Conservation (phyloP, 2,113 vertebrate species). For the Lagopus leucura region DNA sequence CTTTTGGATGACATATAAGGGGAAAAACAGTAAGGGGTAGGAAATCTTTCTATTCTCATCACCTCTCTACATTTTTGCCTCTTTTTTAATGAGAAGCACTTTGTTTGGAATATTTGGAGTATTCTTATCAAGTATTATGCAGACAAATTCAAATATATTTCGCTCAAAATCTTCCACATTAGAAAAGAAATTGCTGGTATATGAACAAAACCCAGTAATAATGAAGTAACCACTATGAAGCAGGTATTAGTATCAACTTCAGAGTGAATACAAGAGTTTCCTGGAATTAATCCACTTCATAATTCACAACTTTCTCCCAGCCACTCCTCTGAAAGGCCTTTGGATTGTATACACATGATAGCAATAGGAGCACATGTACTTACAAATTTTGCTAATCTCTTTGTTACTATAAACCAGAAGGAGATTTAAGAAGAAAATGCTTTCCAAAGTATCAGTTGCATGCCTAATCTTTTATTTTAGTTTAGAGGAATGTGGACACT, state of each 20-base stretch:
- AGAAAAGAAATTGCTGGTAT: not conserved
- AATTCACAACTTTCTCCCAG: slow-evolving; percentile 35
- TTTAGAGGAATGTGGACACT: slow-evolving; percentile 29
- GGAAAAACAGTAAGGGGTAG: not conserved
- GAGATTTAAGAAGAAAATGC: slow-evolving; percentile 43
- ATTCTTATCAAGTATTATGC: slow-evolving; percentile 1
- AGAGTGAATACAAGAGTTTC: slow-evolving; percentile 13
- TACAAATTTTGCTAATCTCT: slow-evolving; percentile 23
- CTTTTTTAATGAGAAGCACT: not conserved
- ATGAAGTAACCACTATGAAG: slow-evolving; percentile 38
- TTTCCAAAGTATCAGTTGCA: slow-evolving; percentile 35
- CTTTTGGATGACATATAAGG: not conserved
- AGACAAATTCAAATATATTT: not conserved
- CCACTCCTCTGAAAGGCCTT: slow-evolving; percentile 14
- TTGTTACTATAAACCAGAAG: slow-evolving; percentile 25
- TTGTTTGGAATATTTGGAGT: not conserved
- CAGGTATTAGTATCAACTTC: not conserved
- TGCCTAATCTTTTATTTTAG: slow-evolving; percentile 47
- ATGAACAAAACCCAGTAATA: not conserved
- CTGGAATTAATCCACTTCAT: slow-evolving; percentile 47
- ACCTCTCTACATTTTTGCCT: not conserved
- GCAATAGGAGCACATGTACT: slow-evolving; percentile 14
- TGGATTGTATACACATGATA: slow-evolving; percentile 6
- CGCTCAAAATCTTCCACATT: not conserved
- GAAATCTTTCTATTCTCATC: not conserved